phyloP scores from a whole-genome alignment of 2,113 vertebrate species.

The Psilopsiagon aurifrons region DNA sequence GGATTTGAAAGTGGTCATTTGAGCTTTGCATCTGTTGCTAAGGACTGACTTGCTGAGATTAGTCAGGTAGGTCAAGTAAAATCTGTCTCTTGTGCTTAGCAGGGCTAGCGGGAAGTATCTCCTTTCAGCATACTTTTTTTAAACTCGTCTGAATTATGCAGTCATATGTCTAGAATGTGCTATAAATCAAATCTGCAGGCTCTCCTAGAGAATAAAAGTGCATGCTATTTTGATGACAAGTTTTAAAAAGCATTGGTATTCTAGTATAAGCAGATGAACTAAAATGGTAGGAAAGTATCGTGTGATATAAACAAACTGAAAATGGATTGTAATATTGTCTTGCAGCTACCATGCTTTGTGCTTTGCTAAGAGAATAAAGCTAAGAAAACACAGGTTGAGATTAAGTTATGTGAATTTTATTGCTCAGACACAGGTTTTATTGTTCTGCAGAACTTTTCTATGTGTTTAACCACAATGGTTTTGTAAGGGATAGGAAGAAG shows the following conservation, averaged over 20 bases:
- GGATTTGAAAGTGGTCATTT: constrained; percentile 20
- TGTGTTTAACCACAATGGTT: not conserved
- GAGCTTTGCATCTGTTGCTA: constrained; percentile 39
- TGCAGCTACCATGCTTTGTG: not conserved
- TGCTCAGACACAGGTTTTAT: not conserved
- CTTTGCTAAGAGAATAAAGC: not conserved
- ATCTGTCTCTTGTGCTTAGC: not conserved
- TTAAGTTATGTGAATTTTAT: not conserved
- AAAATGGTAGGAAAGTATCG: not conserved
- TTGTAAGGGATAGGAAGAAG: not conserved
- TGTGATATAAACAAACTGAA: not conserved
- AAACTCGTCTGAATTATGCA: constrained; percentile 13
- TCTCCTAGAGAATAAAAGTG: not conserved
- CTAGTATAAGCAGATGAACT: not conserved
- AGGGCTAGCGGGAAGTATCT: not conserved
- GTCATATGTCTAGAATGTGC: not conserved
- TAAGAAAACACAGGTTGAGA: not conserved
- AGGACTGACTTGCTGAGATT: not conserved
- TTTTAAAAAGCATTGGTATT: constrained; percentile 30
- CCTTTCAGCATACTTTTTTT: constrained; percentile 20
- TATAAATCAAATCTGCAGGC: constrained; percentile 4
- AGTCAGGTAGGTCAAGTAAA: constrained; percentile 33
- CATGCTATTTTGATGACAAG: not conserved
- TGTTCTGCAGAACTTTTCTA: not conserved
- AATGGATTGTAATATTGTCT: not conserved